phyloP scores from a whole-genome alignment of 2,888 invertebrate genomes.

The Melieria crassipennis region DNA sequence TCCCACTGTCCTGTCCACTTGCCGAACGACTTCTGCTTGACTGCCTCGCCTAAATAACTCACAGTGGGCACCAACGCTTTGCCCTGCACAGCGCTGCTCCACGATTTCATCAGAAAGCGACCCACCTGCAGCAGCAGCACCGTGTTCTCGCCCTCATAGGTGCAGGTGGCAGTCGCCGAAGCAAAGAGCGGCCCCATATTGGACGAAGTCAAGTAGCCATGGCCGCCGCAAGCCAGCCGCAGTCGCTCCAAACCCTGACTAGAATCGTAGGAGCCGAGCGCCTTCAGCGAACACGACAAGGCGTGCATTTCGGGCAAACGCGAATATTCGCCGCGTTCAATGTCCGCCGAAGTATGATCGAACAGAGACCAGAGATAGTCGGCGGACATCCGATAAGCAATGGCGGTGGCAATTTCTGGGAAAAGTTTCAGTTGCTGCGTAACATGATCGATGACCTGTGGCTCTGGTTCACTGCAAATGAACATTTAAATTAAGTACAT shows the following conservation, averaged over 20 bases:
- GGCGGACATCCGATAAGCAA: constrained; percentile 79
- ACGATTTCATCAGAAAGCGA: constrained; percentile 81
- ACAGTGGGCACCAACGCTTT: constrained; percentile 74
- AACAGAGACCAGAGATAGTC: constrained; percentile 75
- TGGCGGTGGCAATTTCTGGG: constrained; percentile 79
- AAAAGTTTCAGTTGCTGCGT: constrained; percentile 93
- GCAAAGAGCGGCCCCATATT: constrained; percentile 85
- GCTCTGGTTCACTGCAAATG: constrained; percentile 76
- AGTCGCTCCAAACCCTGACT: constrained; percentile 82
- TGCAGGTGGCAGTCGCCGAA: constrained; percentile 83
- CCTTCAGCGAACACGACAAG: constrained; percentile 88
- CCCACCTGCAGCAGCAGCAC: constrained; percentile 91
- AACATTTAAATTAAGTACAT: neutral
- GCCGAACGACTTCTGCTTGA: constrained; percentile 44
- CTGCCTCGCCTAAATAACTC: constrained; percentile 69
- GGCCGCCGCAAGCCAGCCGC: constrained; percentile 92
- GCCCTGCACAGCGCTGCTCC: constrained; percentile 73
- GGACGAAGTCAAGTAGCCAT: constrained; percentile 89
- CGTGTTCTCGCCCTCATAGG: constrained; percentile 97
- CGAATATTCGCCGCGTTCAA: constrained; percentile 80
- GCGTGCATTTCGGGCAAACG: constrained; percentile 86
- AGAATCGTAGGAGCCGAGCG: constrained; percentile 79
- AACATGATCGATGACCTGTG: constrained; percentile 89
- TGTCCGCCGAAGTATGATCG: constrained; percentile 78
- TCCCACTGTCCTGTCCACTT: constrained; percentile 57